Evolutionary conservation across 1,140 invertebrate species (phyloP), one percentile per base, ranked within the genome.

Genomic region (Coptotermes formosanus): DNA sequence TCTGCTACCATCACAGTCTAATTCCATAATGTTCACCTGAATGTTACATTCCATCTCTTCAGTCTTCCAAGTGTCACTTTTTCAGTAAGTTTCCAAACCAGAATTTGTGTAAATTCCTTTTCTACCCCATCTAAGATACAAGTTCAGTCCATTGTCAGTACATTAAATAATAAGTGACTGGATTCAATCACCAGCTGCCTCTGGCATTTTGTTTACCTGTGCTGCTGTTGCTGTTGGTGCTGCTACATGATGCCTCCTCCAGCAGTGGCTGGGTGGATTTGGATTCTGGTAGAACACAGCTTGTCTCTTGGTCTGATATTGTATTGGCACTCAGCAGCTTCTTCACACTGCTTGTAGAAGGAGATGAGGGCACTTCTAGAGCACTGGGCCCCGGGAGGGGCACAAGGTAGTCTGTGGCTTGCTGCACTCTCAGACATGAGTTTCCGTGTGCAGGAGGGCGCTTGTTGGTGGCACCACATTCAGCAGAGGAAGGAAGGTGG

Each of bases 401-500:
- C 82, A 93, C 91, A 45, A 92, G 88, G 87, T 92, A 92, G 87
- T 92, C 92, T 25, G 91, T 90, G 1, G 91, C 25, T n/a, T 84
- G 64, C 75, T 87, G 86, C 45, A 87, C 84, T 89, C 90, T 92
- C 89, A 92, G 88, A 85, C 91, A 93, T 83, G 86, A 45, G 83
- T 92, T 91, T 44, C 94, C 92, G 14, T 91, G 91, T 84, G 90
- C 91, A 38, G 91, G 90, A 69, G 94, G 93, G 84, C 94, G 90
- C 93, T 94, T 94, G 19, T 94, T 91, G 8, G 93, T 94, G 43
- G 92, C 90, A 90, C 94, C 94, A 69, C 91, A 89, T 86, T 95
- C 94, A 88, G 93, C 89, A 25, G 93, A 92, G 8, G 93, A 93
- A 30, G 93, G 91, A 69, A 93, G 90, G 83, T 94, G 91, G 88